These are phyloP conservation scores for Theropithecus gelada DNA, from an alignment of 2,113 vertebrate species.

Conservation along the genomic window DNA sequence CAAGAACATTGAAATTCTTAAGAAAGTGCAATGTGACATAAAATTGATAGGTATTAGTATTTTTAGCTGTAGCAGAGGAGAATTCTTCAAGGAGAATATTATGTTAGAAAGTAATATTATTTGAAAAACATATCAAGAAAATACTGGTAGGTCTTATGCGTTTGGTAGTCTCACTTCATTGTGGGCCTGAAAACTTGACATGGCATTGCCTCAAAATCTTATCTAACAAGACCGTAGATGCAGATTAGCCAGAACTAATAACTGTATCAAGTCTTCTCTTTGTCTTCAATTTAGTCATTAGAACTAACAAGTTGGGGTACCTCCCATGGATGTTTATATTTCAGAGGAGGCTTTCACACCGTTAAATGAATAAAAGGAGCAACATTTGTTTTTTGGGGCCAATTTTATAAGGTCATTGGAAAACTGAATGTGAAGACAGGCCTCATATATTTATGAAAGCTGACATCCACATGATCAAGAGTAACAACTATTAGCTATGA, in stretches of 20 bases:
- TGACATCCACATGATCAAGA: not conserved
- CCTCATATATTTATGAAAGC: constrained; percentile 45
- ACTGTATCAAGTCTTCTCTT: not conserved
- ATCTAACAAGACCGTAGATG: not conserved
- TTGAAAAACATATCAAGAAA: not conserved
- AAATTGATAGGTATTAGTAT: not conserved
- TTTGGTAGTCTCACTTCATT: constrained; percentile 32
- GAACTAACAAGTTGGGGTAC: not conserved
- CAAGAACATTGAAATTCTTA: not conserved
- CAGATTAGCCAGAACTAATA: not conserved
- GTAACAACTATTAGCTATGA: constrained; percentile 60
- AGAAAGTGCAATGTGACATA: not conserved
- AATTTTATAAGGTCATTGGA: constrained; percentile 5
- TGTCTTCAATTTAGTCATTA: constrained; percentile 8
- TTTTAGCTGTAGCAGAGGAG: not conserved
- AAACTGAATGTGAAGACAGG: constrained; percentile 14
- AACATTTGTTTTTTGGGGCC: not conserved
- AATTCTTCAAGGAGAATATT: not conserved
- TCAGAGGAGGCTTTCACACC: not conserved
- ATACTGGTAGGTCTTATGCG: not conserved
- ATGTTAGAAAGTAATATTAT: not conserved
- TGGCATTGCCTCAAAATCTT: not conserved
- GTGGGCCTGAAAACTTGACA: not conserved
- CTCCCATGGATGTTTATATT: not conserved
- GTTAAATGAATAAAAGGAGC: constrained; percentile 22